Conservation (phyloP, 1,140 invertebrate species). For the Drosophila setifemur region DNA sequence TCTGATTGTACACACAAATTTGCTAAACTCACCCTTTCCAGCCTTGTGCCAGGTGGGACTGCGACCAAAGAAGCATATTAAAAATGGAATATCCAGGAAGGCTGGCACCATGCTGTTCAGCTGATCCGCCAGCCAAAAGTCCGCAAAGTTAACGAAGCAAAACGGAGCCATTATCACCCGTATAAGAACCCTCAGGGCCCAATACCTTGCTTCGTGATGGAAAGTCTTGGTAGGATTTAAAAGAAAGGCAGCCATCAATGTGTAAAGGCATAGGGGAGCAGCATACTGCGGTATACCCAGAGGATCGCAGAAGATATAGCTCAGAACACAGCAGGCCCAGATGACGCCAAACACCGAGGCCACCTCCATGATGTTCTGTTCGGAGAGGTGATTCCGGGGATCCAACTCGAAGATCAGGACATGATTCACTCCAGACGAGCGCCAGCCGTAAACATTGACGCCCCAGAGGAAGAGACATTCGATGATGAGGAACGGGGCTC, state of each 20-base stretch:
- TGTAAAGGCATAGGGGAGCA: constrained; percentile 89
- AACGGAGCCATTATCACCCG: constrained; percentile 96
- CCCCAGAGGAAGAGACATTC: constrained; percentile 93
- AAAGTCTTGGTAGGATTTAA: constrained; percentile 92
- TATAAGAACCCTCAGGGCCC: constrained; percentile 84
- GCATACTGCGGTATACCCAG: constrained; percentile 91
- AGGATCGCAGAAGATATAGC: constrained; percentile 87
- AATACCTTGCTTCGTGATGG: constrained; percentile 89
- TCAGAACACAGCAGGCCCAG: constrained; percentile 89
- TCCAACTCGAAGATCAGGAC: constrained; percentile 97
- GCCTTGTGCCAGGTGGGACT: constrained; percentile 88
- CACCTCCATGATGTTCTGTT: constrained; percentile 94
- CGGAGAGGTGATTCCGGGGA: constrained; percentile 93
- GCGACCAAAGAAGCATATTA: constrained; percentile 91
- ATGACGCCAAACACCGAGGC: constrained; percentile 92
- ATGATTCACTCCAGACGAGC: constrained; percentile 92
- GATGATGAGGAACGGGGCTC: constrained; percentile 92
- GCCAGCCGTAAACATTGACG: constrained; percentile 95
- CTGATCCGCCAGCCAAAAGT: constrained; percentile 99
- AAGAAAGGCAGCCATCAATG: constrained; percentile 88
- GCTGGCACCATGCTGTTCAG: constrained; percentile 96
- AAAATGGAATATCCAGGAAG: constrained; percentile 96
- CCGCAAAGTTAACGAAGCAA: constrained; percentile 97
- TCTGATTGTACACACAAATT: too few species aligned
- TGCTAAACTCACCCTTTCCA: constrained; percentile 83